These are phyloP conservation scores for Sesamia inferens DNA, from an alignment of 2,888 invertebrate species.

Conservation along the genomic window DNA sequence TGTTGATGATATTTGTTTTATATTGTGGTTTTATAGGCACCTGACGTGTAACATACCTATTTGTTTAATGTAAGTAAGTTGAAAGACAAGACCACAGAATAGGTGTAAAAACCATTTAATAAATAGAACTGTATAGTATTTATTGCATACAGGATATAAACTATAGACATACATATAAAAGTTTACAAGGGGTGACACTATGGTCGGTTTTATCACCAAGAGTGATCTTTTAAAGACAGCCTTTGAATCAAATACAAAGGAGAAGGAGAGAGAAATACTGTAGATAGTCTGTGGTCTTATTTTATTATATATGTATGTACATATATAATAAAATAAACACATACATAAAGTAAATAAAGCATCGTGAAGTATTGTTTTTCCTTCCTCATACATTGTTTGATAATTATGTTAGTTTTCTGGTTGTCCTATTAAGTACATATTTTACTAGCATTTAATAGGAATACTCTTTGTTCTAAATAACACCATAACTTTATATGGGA, in stretches of 20 bases:
- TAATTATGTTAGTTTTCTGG: background rate
- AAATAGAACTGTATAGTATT: no score
- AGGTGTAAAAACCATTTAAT: background rate
- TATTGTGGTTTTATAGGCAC: background rate
- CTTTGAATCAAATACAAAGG: no score
- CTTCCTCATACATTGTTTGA: slow-evolving; percentile 18
- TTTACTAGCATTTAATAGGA: background rate
- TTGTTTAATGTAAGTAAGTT: background rate
- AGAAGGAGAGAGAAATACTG: no score
- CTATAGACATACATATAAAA: no score
- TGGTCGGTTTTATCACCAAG: no score
- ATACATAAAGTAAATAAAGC: background rate
- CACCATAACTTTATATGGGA: background rate
- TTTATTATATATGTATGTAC: no score
- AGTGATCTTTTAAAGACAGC: no score
- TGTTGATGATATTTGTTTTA: background rate
- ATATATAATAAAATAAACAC: no score
- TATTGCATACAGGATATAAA: no score
- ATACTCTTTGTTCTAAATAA: background rate
- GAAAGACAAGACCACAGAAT: background rate
- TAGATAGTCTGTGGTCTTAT: no score
- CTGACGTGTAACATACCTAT: background rate
- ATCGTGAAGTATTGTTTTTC: slow-evolving; percentile 11
- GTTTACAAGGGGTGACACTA: no score
- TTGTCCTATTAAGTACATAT: background rate